Evolutionary conservation across 2,888 invertebrate species (phyloP).

Genomic region (Labia minor): DNA sequence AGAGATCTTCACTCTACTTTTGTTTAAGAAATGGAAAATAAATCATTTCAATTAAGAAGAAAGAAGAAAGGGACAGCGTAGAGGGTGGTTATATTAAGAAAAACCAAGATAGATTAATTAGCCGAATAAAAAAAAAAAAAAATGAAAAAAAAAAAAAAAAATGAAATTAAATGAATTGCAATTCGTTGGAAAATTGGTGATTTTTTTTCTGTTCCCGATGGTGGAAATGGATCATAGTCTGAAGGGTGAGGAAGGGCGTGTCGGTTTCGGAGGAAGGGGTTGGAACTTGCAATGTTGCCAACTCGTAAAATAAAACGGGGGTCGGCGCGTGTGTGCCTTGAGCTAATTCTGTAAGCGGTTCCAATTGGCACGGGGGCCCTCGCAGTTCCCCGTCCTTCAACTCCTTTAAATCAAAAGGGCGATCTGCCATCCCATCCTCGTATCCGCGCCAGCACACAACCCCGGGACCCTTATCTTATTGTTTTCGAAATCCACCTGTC

Average conservation of each 20-base stretch:
- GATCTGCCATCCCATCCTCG: too few relatives aligned
- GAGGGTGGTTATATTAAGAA: background rate
- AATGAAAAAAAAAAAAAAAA: too few relatives aligned
- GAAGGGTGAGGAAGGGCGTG: background rate
- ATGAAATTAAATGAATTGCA: constrained; percentile 7
- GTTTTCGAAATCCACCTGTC: too few relatives aligned
- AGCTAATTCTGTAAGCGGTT: constrained; percentile 3
- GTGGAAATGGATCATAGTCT: constrained; percentile 8
- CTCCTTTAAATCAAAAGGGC: too few relatives aligned
- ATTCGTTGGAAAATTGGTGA: constrained; percentile 4
- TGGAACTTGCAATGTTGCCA: constrained; percentile 13
- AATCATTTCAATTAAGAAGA: background rate
- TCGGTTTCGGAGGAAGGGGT: background rate
- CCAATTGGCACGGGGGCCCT: constrained; percentile 3
- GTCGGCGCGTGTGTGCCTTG: background rate
- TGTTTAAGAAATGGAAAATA: background rate
- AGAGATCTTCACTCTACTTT: background rate
- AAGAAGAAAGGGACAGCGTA: background rate
- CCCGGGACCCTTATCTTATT: too few relatives aligned
- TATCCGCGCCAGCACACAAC: too few relatives aligned
- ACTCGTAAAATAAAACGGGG: constrained; percentile 13
- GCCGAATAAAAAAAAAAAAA: background rate
- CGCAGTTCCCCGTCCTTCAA: too few relatives aligned
- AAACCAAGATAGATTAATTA: constrained; percentile 8
- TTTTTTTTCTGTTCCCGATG: background rate